Percentiles rank a stretch among this genome's conserved stretches.
phyloP scores from a whole-genome alignment of 2,797 vertebrate genomes.

The Anisognathus igniventris region DNA sequence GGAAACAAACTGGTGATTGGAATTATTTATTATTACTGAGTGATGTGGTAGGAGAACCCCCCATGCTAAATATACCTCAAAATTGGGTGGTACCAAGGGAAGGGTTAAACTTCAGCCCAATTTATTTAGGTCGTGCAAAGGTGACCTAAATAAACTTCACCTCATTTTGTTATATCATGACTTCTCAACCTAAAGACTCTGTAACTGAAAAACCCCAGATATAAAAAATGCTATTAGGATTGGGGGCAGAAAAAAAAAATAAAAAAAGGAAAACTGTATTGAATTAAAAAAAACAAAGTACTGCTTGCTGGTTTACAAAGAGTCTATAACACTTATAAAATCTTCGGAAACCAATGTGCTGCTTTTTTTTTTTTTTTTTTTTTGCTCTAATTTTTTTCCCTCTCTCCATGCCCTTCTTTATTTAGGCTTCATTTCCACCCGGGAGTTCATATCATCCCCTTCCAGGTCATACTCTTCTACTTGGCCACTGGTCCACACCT shows the following conservation, averaged over 20 bases:
- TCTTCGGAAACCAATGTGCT: constrained; percentile 32
- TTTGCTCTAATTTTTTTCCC: accelerated
- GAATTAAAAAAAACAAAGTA: constrained; percentile 22
- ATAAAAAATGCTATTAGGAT: neutral
- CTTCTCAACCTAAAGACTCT: neutral
- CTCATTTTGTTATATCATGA: neutral
- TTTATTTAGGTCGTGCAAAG: neutral
- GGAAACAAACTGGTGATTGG: neutral
- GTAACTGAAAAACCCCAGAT: neutral
- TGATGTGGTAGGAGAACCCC: neutral
- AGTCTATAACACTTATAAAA: constrained; percentile 69
- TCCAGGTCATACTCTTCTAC: constrained; percentile 90
- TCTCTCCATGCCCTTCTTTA: constrained; percentile 57
- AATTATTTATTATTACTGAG: neutral
- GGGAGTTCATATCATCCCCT: constrained; percentile 79
- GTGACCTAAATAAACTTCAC: neutral
- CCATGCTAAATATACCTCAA: accelerated
- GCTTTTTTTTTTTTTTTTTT: neutral
- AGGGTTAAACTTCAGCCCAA: neutral
- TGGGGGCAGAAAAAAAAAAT: neutral
- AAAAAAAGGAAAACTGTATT: neutral
- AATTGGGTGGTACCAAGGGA: neutral
- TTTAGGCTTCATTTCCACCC: constrained; percentile 91
- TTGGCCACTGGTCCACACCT: constrained; percentile 90
- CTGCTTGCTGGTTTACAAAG: constrained; percentile 65